Evolutionary conservation across 1,140 invertebrate species (phyloP).

Genomic region (Drosophila repletoides): DNA sequence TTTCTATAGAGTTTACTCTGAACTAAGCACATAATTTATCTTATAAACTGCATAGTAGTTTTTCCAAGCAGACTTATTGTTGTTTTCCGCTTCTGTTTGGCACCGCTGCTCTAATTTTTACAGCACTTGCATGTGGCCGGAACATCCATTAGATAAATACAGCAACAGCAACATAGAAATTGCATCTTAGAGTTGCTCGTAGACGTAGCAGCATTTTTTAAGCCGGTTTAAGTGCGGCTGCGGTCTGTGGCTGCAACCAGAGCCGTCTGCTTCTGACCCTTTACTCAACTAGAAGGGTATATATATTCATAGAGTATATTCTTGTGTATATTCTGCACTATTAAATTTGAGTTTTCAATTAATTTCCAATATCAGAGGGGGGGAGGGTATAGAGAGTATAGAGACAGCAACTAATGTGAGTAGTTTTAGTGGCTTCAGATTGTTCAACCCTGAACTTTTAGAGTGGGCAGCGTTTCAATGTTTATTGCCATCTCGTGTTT

Average conservation of each 20-base stretch:
- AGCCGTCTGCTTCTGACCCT: neutral
- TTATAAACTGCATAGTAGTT: constrained; percentile 12
- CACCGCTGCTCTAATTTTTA: constrained; percentile 53
- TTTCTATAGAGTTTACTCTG: neutral
- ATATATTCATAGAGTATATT: neutral
- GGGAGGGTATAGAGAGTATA: neutral
- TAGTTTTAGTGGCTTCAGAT: constrained; percentile 22
- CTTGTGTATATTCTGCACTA: constrained; percentile 30
- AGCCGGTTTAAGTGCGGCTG: constrained; percentile 64
- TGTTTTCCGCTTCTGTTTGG: constrained; percentile 33
- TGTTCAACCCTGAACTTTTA: constrained; percentile 2
- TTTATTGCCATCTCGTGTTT: constrained; percentile 51
- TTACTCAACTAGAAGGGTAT: neutral
- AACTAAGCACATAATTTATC: too few species aligned
- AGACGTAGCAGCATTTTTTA: constrained; percentile 67
- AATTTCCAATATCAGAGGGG: constrained; percentile 61
- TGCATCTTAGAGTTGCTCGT: constrained; percentile 60
- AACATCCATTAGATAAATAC: constrained; percentile 63
- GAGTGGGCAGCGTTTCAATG: constrained; percentile 12
- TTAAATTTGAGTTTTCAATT: constrained; percentile 74
- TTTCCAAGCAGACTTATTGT: neutral
- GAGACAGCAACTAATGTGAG: constrained; percentile 7
- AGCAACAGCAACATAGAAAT: constrained; percentile 32
- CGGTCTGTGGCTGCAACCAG: constrained; percentile 32
- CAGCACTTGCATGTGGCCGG: constrained; percentile 57